phyloP scores from a whole-genome alignment of 2,888 invertebrate genomes.

The Cryptus viduatorius region DNA sequence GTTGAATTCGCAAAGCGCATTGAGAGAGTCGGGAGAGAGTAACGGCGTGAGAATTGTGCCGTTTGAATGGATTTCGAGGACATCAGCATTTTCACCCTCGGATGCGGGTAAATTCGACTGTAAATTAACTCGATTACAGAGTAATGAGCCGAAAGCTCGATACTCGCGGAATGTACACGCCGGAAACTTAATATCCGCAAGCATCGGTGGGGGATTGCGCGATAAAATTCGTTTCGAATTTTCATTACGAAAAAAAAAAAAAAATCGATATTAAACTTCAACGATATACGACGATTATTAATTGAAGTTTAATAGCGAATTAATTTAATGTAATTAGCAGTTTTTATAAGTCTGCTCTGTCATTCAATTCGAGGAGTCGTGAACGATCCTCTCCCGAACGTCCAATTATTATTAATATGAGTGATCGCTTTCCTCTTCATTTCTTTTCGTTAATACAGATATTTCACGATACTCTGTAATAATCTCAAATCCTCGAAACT shows the following conservation, averaged over 20 bases:
- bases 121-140: constrained; percentile 68
- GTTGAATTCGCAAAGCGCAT: constrained; percentile 8
- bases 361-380: background rate
- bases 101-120: constrained; percentile 21
- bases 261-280: background rate
- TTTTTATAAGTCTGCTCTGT: background rate
- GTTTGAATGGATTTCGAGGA: constrained; percentile 11
- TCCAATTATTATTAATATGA: background rate
- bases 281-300: background rate
- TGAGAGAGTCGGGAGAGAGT: background rate
- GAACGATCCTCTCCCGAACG: background rate
- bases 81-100: background rate
- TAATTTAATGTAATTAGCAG: background rate
- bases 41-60: constrained; percentile 16
- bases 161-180: constrained; percentile 15
- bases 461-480: background rate
- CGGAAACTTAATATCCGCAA: constrained; percentile 68
- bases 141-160: constrained; percentile 63
- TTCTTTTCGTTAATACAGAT: background rate
- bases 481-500: background rate
- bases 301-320: background rate
- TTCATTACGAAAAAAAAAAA: background rate
- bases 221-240: background rate
- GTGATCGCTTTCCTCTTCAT: background rate
- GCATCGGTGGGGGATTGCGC: background rate